Evolutionary conservation across 2,888 invertebrate species (phyloP).

Genomic region (Drosophila neutralis): DNA sequence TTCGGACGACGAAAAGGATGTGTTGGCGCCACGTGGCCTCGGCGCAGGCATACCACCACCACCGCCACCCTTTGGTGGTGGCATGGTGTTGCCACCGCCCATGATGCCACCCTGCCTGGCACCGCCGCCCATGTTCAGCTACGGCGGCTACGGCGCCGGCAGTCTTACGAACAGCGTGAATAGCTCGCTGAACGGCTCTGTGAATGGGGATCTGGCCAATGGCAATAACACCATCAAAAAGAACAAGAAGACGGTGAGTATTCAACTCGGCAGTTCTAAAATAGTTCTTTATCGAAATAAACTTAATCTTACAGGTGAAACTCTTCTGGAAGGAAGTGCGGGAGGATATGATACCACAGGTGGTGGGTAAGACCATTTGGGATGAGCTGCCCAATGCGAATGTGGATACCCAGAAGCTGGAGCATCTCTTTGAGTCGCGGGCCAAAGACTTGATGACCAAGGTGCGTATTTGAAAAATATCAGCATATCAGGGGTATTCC

Average conservation of each 20-base stretch:
- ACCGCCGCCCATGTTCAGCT: conserved; percentile 86
- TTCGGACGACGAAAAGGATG: conserved; percentile 94
- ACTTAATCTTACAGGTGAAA: conserved; percentile 86
- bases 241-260: conserved; percentile 94
- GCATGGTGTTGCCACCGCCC: conserved; percentile 86
- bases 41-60: conserved; percentile 90
- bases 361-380: conserved; percentile 93
- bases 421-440: conserved; percentile 98
- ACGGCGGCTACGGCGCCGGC: conserved; percentile 75
- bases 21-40: conserved; percentile 88
- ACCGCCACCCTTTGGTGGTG: conserved; percentile 89
- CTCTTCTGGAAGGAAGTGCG: conserved; percentile 98
- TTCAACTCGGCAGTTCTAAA: no score
- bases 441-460: conserved; percentile 97
- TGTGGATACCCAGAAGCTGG: conserved; percentile 96
- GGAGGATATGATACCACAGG: conserved; percentile 87
- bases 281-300: not conserved
- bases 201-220: conserved; percentile 81
- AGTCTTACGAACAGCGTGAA: conserved; percentile 82
- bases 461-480: conserved; percentile 86
- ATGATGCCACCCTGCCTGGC: conserved; percentile 84
- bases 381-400: conserved; percentile 93
- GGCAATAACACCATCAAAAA: conserved; percentile 88
- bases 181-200: conserved; percentile 82
- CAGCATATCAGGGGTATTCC: not conserved